Conservation (phyloP, 2,888 invertebrate species). For the Lochmaea crataegi region DNA sequence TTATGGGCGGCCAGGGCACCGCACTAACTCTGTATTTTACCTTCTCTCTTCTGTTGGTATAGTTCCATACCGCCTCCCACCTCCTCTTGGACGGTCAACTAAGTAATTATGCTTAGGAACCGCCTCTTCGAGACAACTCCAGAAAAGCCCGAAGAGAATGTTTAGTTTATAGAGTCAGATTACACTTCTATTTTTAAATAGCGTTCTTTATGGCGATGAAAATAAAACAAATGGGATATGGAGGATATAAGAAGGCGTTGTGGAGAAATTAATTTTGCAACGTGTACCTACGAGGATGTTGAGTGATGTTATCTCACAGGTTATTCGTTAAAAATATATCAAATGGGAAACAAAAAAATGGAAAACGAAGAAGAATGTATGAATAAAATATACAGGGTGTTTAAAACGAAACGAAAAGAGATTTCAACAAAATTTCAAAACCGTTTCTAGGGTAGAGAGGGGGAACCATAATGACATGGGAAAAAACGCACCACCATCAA, state of each 20-base stretch:
- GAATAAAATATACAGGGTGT: too few species aligned
- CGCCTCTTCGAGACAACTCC: conserved; percentile 49
- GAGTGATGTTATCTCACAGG: not conserved
- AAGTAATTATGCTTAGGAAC: conserved; percentile 60
- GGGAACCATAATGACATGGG: too few species aligned
- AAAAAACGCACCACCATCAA: too few species aligned
- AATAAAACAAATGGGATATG: conserved; percentile 12
- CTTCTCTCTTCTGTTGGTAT: conserved; percentile 38
- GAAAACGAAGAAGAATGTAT: too few species aligned
- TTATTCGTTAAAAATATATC: not conserved
- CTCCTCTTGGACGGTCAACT: conserved; percentile 54
- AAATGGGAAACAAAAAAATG: not conserved
- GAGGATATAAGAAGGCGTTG: not conserved
- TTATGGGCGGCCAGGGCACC: conserved; percentile 62
- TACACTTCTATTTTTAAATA: conserved; percentile 40
- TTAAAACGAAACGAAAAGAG: too few species aligned
- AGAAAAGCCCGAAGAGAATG: conserved; percentile 25
- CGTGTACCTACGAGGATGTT: not conserved
- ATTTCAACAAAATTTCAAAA: too few species aligned
- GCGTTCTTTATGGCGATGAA: conserved; percentile 30
- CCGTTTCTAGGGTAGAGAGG: too few species aligned
- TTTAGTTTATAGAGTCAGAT: conserved; percentile 34
- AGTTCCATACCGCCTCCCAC: conserved; percentile 32
- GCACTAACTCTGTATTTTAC: conserved; percentile 46
- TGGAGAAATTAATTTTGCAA: not conserved